Conservation (phyloP, 2,113 vertebrate species). For the Cynopterus brachyotis region DNA sequence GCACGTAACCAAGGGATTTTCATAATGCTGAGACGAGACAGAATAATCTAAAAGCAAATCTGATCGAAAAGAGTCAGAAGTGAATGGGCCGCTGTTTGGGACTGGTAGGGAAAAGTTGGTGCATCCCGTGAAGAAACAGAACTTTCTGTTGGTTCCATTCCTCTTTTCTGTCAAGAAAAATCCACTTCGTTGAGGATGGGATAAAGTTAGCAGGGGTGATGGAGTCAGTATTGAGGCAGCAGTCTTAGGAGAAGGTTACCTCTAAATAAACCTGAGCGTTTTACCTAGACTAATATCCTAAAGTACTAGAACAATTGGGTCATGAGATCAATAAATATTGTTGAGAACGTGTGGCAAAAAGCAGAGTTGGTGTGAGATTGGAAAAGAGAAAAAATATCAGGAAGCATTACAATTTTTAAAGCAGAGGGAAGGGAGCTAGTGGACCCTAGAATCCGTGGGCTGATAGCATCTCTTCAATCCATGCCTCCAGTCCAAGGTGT, state of each 20-base stretch:
- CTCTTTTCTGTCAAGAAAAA: not conserved
- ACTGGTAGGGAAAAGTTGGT: not conserved
- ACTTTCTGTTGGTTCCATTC: not conserved
- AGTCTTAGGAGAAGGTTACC: not conserved
- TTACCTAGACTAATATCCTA: not conserved
- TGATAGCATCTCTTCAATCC: not conserved
- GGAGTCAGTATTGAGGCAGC: not conserved
- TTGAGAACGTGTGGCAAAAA: not conserved
- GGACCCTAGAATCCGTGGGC: too few relatives aligned
- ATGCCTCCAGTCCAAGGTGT: rapidly evolving
- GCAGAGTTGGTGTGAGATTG: not conserved
- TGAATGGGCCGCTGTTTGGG: not conserved
- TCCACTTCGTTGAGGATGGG: not conserved
- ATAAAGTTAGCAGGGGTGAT: not conserved
- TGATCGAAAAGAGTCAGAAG: not conserved
- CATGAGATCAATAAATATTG: not conserved
- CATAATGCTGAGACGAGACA: not conserved
- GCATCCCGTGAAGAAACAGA: rapidly evolving
- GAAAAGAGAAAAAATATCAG: not conserved
- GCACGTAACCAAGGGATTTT: not conserved
- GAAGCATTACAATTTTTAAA: not conserved
- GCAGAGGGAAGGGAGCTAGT: not conserved
- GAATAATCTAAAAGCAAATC: not conserved
- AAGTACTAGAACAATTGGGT: not conserved
- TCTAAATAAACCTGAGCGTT: not conserved